Conservation (phyloP, 2,797 vertebrate species). For the Limnodromus scolopaceus region DNA sequence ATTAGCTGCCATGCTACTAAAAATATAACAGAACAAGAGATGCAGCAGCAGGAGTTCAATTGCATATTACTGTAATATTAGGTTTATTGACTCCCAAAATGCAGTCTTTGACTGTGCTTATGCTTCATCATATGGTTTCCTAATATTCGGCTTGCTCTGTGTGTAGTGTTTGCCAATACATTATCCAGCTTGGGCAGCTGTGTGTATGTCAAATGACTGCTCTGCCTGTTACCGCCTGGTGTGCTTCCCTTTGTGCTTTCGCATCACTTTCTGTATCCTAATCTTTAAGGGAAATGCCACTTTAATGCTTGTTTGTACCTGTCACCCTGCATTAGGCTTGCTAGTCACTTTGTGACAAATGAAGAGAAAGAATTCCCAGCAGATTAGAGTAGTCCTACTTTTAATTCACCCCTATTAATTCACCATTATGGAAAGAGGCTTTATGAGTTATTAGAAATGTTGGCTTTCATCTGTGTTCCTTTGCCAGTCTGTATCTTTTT, state of each 20-base stretch:
- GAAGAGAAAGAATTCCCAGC: neutral
- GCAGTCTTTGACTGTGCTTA: neutral
- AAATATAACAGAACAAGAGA: neutral
- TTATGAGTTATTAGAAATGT: neutral
- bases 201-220: neutral
- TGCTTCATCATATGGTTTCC: neutral
- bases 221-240: neutral
- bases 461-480: neutral
- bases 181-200: neutral
- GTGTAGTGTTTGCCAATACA: neutral
- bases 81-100: neutral
- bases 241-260: neutral
- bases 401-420: neutral
- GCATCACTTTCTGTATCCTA: neutral
- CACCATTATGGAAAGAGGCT: neutral
- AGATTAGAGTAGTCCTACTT: neutral
- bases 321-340: neutral
- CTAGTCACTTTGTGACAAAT: neutral
- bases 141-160: neutral
- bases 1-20: neutral
- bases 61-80: neutral
- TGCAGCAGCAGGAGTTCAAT: neutral
- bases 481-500: neutral
- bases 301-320: neutral
- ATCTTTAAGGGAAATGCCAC: neutral